Evolutionary conservation across 2,888 invertebrate genomes (phyloP).

Genomic region (Hartigia nigra): DNA sequence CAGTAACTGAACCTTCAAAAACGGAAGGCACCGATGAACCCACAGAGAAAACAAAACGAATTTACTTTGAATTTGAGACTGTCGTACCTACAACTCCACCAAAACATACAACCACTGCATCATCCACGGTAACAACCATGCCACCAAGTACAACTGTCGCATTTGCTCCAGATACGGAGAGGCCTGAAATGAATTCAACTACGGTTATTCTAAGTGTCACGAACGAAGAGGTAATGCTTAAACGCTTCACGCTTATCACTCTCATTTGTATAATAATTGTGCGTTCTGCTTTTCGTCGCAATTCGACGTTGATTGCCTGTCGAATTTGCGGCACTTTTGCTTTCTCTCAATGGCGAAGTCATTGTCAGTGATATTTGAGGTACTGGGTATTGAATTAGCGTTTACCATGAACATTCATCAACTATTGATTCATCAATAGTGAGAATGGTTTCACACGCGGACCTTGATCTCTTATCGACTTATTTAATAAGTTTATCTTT

Average conservation of each 20-base stretch:
- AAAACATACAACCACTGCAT: constrained; percentile 38
- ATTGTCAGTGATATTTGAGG: constrained; percentile 13
- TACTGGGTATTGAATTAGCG: background rate
- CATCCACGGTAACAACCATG: constrained; percentile 29
- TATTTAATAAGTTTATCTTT: background rate
- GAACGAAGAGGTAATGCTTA: constrained; percentile 63
- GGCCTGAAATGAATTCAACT: constrained; percentile 44
- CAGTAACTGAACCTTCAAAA: constrained; percentile 38
- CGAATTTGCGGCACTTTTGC: background rate
- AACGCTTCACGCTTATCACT: constrained; percentile 42
- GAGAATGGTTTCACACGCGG: constrained; percentile 9
- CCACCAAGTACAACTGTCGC: constrained; percentile 18
- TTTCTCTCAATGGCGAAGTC: background rate
- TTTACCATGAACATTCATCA: background rate
- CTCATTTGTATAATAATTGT: constrained; percentile 6
- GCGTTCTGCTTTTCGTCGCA: background rate
- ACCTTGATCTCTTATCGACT: background rate
- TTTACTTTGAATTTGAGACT: constrained; percentile 40
- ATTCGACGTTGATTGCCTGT: background rate
- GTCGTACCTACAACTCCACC: constrained; percentile 33
- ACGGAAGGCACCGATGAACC: constrained; percentile 39
- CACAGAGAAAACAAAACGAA: constrained; percentile 40
- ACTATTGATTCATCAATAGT: background rate
- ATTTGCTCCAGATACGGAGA: constrained; percentile 27
- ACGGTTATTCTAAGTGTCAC: constrained; percentile 53